Evolutionary conservation across 2,888 invertebrate genomes (phyloP).

Genomic region (Xestia rhomboidea): DNA sequence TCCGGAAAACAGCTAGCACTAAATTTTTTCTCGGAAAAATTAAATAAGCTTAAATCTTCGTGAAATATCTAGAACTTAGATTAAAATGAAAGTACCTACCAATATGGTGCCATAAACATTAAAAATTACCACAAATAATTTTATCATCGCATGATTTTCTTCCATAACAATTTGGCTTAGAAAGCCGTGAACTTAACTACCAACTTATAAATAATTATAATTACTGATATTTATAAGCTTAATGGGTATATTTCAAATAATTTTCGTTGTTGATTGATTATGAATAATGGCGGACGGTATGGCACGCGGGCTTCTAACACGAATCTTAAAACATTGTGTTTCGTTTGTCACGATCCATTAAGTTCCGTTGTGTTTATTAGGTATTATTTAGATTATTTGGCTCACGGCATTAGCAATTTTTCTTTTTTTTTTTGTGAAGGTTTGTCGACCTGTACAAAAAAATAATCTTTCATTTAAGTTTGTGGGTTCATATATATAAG

Average conservation of each 20-base stretch:
- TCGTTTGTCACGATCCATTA: conserved; percentile 60
- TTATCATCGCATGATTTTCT: conserved; percentile 41
- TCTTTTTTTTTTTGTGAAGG: neutral
- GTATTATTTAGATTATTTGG: conserved; percentile 2
- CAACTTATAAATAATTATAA: conserved; percentile 44
- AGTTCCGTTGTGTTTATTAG: conserved; percentile 21
- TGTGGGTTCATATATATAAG: neutral
- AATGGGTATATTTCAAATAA: conserved; percentile 47
- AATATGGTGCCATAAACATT: neutral
- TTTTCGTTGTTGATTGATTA: conserved; percentile 62
- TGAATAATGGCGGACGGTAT: conserved; percentile 51
- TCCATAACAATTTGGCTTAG: conserved; percentile 20
- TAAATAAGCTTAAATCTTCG: neutral
- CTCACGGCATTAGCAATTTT: neutral
- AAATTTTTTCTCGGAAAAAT: neutral
- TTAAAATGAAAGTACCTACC: neutral
- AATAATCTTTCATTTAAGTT: neutral
- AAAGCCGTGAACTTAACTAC: conserved; percentile 32
- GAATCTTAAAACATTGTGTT: conserved; percentile 50
- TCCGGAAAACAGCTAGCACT: no score
- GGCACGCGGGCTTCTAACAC: conserved; percentile 48
- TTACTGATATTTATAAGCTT: conserved; percentile 48
- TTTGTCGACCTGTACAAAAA: neutral
- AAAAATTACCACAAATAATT: neutral
- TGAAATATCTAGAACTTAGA: neutral